Evolutionary conservation across 2,113 vertebrate species (phyloP).

Genomic region (Geothlypis trichas): DNA sequence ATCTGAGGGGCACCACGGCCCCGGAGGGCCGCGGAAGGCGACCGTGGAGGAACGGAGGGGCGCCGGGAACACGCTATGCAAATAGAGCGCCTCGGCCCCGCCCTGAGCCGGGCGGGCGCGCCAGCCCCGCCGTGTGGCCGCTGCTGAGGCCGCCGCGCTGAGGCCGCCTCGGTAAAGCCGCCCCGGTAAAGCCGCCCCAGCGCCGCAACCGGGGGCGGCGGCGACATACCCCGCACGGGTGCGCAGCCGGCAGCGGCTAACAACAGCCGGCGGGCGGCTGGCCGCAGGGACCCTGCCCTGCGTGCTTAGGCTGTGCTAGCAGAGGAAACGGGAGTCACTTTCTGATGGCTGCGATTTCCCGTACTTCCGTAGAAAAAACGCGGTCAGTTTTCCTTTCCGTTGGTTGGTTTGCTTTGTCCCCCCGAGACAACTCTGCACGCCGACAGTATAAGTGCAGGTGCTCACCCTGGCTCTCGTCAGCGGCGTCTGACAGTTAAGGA

Average conservation of each 20-base stretch:
- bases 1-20: rapidly evolving
- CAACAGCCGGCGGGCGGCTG: background rate
- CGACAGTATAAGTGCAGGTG: rapidly evolving
- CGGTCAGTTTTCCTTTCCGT: background rate
- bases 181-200: background rate
- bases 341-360: background rate
- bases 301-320: rapidly evolving
- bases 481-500: too few species aligned
- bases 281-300: rapidly evolving
- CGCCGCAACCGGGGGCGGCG: rapidly evolving
- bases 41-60: rapidly evolving
- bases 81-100: rapidly evolving
- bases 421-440: rapidly evolving
- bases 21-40: rapidly evolving
- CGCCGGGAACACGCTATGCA: background rate
- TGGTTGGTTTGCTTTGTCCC: background rate
- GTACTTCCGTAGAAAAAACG: background rate
- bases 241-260: rapidly evolving
- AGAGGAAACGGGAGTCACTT: background rate
- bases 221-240: rapidly evolving
- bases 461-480: rapidly evolving
- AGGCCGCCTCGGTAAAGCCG: too few species aligned
- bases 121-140: background rate
- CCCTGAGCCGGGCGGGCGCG: background rate
- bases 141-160: rapidly evolving